Base-by-base conservation (phyloP, 2,113 vertebrate species). In the Pogona vitticeps region DNA sequence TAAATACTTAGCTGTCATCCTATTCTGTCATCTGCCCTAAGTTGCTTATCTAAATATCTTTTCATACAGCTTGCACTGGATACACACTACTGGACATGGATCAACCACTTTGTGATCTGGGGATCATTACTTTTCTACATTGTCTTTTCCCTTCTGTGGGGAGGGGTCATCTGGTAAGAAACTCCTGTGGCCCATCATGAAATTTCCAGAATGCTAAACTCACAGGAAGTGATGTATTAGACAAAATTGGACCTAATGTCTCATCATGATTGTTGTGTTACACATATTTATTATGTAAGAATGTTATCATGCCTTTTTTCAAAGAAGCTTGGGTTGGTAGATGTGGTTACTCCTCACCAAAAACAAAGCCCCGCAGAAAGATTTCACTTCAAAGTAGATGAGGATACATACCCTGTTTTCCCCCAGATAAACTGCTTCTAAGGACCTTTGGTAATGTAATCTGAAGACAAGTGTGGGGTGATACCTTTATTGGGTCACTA, bases 31-130 rank as follows among this genome's bases (percentile, higher is more conserved):
- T 56, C n/a, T 5, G 56, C 28, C 40, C 31, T 68, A 23, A 52
- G 21, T 23, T 52, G 33, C 23, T 86, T 13, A 75, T 75, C 18
- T 71, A 59, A 12, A 20, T 56, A 7, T 80, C 0, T 87, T 85
- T 65, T 86, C 73, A 90, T 93, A 21, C 46, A 99, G 99, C 94
- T 99, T 91, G 98, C 97, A n/a, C 95, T 99, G 61, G 99, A 99
- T 92, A 99, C 99, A 6, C 98, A 98, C 87, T 98, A 99, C 95
- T 99, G 99, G 99, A 99, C 99, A 0, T 99, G 99, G 98, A 98
- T 99, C 94, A 99, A 99, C 96, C 99, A 99, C 87, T 98, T 99
- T 79, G 97, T 99, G 86, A 98, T 99, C 93, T 99, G 99, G 99
- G 99, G 99, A 56, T 99, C 98, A 0, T 95, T 99, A 89, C 94